Evolutionary conservation across 2,797 vertebrate genomes (phyloP), one percentile per base, ranked within the genome.

Genomic region (Coranthus polyacanthus): DNA sequence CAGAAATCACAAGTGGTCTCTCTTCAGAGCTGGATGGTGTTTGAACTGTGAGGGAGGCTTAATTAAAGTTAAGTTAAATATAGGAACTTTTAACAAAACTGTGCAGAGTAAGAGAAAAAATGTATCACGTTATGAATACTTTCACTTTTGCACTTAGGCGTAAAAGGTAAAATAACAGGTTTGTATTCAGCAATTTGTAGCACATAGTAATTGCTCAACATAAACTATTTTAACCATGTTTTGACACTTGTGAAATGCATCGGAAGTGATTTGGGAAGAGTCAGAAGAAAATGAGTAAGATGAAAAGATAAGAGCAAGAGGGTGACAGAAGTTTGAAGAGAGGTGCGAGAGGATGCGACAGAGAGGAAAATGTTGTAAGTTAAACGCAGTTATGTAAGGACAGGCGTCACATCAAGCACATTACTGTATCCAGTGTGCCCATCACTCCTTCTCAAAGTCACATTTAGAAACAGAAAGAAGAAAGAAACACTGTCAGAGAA

Each of bases 371-470:
- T 51, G 36, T 39, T 7, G 0, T 12, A 42, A 41, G 39, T 29
- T 26, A 50, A 37, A n/a, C 49, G 38, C n/a, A 29, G 55, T 12
- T 24, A 51, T 11, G 21, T 10, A 41, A 6, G 9, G 18, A 37
- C 37, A 54, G 9, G 15, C 64, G 24, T 12, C 7, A 39, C n/a
- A n/a, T 15, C 5, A 43, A 39, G 3, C 22, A 17, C 45, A 58
- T 9, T 6, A 21, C 5, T 43, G 49, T 42, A 8, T 41, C 2
- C 15, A 29, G 24, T 15, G 38, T 49, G 21, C 22, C 43, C 29
- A 43, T 57, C 20, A 50, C 46, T 55, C 18, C 38, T 54, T 38
- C 52, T 41, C 5, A 55, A 32, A 68, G 1, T 53, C 38, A 65
- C 13, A 43, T 12, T 59, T 5, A 58, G 41, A 26, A 70, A 45